Conservation (phyloP, 2,888 invertebrate genomes). For the Drosophila testacea region DNA sequence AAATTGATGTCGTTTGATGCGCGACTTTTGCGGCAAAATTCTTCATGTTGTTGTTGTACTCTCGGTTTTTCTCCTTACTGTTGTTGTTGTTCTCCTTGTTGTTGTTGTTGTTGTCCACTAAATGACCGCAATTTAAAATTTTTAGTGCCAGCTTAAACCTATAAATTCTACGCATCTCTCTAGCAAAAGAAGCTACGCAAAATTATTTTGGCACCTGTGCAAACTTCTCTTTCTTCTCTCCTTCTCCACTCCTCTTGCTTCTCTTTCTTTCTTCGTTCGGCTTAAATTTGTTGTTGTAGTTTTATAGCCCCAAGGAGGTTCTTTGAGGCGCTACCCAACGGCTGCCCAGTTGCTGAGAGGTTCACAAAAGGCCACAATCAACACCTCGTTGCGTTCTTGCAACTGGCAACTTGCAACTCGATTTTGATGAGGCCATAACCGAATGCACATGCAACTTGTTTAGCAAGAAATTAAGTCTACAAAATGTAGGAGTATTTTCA, state of each 20-base stretch:
- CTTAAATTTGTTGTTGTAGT: not conserved
- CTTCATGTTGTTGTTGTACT: not conserved
- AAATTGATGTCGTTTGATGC: conserved; percentile 66
- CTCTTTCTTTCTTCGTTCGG: not conserved
- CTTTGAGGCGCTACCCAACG: conserved; percentile 12
- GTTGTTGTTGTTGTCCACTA: conserved; percentile 51
- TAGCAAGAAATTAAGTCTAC: no score
- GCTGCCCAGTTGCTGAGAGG: conserved; percentile 42
- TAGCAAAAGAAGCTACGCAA: conserved; percentile 35
- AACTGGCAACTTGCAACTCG: conserved; percentile 7
- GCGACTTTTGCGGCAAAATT: conserved; percentile 27
- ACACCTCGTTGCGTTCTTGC: conserved; percentile 56
- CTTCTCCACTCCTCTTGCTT: not conserved
- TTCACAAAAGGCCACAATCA: conserved; percentile 66
- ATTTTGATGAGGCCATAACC: not conserved
- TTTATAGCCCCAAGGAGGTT: conserved; percentile 44
- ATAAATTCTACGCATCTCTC: conserved; percentile 66
- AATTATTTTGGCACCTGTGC: conserved; percentile 64
- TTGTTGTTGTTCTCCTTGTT: conserved; percentile 10
- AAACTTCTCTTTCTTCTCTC: conserved; percentile 11
- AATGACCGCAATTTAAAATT: conserved; percentile 77
- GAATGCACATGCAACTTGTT: not conserved
- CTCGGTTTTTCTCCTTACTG: conserved; percentile 1
- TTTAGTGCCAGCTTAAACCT: conserved; percentile 67
- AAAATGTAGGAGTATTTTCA: no score